Evolutionary conservation across 2,113 vertebrate species (phyloP), one percentile per base, ranked within the genome.

Genomic region (Ptilorrhoa leucosticta): DNA sequence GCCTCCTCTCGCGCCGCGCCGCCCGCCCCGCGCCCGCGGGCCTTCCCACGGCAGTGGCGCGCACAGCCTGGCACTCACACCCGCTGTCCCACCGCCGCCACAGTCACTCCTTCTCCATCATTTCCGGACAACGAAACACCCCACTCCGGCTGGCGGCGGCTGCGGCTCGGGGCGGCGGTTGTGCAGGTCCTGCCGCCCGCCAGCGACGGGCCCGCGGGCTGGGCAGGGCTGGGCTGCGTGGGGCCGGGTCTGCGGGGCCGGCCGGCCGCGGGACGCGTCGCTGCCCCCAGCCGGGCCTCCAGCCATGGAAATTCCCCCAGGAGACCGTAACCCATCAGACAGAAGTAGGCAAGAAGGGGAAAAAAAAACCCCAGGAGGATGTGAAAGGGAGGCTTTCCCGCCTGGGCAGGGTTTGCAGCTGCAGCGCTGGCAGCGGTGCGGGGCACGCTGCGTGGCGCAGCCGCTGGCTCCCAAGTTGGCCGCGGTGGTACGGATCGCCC

Each of bases 121-220:
- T 97, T 98, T 99, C 99, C 98, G 98, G 98, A 98, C 98, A 96
- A 94, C 97, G 91, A 92, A 97, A 87, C 91, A 92, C 90, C 94
- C 97, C 95, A 54, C 97, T 90, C 83, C 96, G 97, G 93, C 95
- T 53, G 72, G 39, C n/a, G 61, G 37, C 81, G 80, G 88, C 73
- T 35, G 64, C 78, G 71, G 83, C 92, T 61, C 53, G 80, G 35
- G 93, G 96, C 86, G 96, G 98, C 58, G 82, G 83, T 54, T 51
- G 50, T 69, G 26, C 58, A 65, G 80, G 58, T 94, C 94, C 71
- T 21, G 82, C 73, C 37, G 45, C 40, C 54, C 22, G 82, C 51
- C 61, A 58, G 33, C 35, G 7, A 31, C 39, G 22, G 54, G 44
- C 61, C 50, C 42, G 39, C 22, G 50, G 70, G 64, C 50, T 17